Evolutionary conservation across 2,888 invertebrate genomes (phyloP).

Genomic region (Magallana nippona): DNA sequence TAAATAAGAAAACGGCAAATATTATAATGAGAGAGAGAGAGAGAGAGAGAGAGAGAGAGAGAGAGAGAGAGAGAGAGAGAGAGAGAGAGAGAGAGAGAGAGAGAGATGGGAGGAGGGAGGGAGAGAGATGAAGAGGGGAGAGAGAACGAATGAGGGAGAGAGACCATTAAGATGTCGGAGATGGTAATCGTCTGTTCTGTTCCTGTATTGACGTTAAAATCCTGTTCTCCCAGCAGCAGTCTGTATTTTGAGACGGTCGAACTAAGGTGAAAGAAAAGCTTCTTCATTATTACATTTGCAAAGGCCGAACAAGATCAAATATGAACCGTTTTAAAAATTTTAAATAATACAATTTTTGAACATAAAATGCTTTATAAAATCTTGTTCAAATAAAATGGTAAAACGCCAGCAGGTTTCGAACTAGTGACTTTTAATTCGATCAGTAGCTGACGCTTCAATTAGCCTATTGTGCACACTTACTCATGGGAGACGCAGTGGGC

Average conservation of each 20-base stretch:
- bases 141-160: neutral
- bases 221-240: constrained; percentile 39
- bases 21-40: no score
- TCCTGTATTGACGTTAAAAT: constrained; percentile 1
- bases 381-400: no score
- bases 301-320: neutral
- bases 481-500: constrained; percentile 55
- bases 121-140: neutral
- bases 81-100: neutral
- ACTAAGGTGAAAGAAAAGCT: neutral
- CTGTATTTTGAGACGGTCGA: constrained; percentile 1
- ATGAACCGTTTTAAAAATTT: no score
- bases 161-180: neutral
- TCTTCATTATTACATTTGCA: neutral
- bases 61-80: neutral
- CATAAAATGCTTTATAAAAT: no score
- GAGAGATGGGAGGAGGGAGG: no score
- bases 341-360: no score
- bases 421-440: no score
- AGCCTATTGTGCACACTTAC: constrained; percentile 7
- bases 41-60: no score
- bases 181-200: constrained; percentile 17
- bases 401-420: no score
- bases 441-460: no score
- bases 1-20: neutral